These are phyloP conservation scores for Drosophila quinaria DNA, from an alignment of 2,888 invertebrate species.

Conservation along the genomic window DNA sequence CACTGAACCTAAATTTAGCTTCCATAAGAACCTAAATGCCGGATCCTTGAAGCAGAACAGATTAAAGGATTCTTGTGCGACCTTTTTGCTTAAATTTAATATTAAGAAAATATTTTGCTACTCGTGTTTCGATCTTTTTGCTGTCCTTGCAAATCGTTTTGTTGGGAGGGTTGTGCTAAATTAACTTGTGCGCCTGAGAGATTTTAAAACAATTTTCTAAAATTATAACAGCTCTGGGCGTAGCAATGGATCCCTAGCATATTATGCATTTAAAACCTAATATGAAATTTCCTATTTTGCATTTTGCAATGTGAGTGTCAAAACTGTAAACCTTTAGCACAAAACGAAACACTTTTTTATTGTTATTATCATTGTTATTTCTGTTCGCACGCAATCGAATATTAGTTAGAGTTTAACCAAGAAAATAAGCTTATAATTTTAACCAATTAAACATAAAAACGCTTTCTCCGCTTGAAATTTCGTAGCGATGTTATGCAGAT, in stretches of 20 bases:
- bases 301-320: slow-evolving; percentile 37
- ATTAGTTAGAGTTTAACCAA: slow-evolving; percentile 36
- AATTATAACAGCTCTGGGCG: slow-evolving; percentile 47
- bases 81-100: slow-evolving; percentile 46
- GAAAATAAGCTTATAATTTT: no score
- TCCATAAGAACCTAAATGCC: slow-evolving; percentile 19
- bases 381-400: slow-evolving; percentile 20
- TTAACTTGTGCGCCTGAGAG: slow-evolving; percentile 34
- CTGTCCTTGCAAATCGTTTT: neutral
- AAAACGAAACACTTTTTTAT: no score
- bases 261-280: slow-evolving; percentile 59
- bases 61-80: slow-evolving; percentile 50
- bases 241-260: slow-evolving; percentile 7
- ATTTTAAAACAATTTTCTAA: slow-evolving; percentile 54
- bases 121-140: neutral
- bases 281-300: slow-evolving; percentile 56
- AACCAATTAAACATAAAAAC: no score
- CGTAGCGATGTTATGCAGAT: no score
- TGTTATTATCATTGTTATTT: no score
- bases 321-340: slow-evolving; percentile 2
- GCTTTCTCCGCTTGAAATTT: no score
- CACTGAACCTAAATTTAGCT: slow-evolving; percentile 42
- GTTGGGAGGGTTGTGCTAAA: slow-evolving; percentile 17
- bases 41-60: slow-evolving; percentile 33
- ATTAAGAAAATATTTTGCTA: slow-evolving; percentile 48